These are phyloP conservation scores for Neodiprion lecontei DNA, from an alignment of 1,140 invertebrate genomes.

Conservation along the genomic window DNA sequence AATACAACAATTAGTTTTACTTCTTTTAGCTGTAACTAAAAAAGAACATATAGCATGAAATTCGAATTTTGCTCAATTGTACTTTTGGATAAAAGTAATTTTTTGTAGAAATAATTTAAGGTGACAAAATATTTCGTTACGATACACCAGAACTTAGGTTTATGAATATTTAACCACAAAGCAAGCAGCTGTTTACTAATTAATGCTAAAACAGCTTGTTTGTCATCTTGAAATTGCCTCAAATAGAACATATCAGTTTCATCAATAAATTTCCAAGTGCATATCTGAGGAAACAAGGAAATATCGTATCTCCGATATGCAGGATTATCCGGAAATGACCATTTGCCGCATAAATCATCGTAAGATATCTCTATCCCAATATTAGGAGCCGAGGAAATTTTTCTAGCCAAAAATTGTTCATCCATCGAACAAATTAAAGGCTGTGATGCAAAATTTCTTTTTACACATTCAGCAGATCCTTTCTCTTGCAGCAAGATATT, in stretches of 20 bases:
- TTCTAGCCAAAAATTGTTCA: background rate
- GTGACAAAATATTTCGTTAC: no score
- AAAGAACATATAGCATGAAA: no score
- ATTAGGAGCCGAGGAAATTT: background rate
- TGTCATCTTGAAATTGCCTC: slow-evolving; percentile 33
- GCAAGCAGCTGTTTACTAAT: slow-evolving; percentile 34
- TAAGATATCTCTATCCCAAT: slow-evolving; percentile 25
- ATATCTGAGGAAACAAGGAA: slow-evolving; percentile 32
- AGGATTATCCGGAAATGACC: slow-evolving; percentile 34
- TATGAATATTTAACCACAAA: no score
- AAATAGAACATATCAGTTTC: slow-evolving; percentile 35
- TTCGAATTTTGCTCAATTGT: no score
- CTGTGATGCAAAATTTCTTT: background rate
- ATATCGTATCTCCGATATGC: slow-evolving; percentile 26
- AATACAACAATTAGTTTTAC: slow-evolving; percentile 20
- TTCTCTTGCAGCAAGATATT: background rate
- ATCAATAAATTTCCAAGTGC: slow-evolving; percentile 41
- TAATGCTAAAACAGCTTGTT: slow-evolving; percentile 31
- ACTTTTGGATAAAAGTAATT: no score
- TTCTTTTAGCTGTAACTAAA: slow-evolving; percentile 22
- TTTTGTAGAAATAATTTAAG: no score
- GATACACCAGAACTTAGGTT: background rate
- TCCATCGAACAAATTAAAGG: background rate
- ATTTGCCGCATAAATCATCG: slow-evolving; percentile 42
- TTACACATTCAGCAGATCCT: background rate